Percentiles rank a stretch among this genome's conserved stretches.
Conservation (phyloP, 2,113 vertebrate species). For the Aegypius monachus region DNA sequence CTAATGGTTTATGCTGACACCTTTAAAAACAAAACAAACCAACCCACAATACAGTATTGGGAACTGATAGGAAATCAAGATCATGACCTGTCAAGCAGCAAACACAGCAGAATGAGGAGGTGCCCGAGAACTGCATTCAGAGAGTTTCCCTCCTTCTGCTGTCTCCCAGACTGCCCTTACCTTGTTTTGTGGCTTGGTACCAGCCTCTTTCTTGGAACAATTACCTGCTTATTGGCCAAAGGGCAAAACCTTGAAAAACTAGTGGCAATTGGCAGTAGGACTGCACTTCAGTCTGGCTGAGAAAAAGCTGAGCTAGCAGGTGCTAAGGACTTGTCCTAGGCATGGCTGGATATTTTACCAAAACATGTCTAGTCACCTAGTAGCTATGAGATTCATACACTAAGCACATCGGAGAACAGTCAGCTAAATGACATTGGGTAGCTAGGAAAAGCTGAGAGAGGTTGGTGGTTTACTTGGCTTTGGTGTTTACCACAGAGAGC, state of each 20-base stretch:
- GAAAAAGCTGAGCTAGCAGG: background rate
- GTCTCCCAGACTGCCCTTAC: background rate
- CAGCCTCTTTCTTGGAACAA: background rate
- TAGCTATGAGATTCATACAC: background rate
- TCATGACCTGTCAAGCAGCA: background rate
- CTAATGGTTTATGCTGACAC: background rate
- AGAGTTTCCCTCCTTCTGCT: background rate
- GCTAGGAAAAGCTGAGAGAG: background rate
- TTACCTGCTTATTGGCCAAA: background rate
- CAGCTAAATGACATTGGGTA: background rate
- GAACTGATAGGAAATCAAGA: background rate
- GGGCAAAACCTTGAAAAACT: conserved; percentile 2
- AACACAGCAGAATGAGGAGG: background rate
- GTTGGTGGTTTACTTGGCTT: background rate
- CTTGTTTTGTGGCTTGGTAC: background rate
- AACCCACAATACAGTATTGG: background rate
- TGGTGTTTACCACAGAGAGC: background rate
- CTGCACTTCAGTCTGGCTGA: background rate
- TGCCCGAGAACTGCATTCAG: background rate
- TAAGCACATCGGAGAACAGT: background rate
- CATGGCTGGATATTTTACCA: background rate
- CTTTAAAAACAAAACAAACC: background rate
- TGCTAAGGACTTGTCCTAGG: background rate
- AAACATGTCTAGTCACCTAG: background rate
- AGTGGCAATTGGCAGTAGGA: background rate